Evolutionary conservation across 2,113 vertebrate species (phyloP), one percentile per base, ranked within the genome.

Genomic region (Hiodon tergisus): DNA sequence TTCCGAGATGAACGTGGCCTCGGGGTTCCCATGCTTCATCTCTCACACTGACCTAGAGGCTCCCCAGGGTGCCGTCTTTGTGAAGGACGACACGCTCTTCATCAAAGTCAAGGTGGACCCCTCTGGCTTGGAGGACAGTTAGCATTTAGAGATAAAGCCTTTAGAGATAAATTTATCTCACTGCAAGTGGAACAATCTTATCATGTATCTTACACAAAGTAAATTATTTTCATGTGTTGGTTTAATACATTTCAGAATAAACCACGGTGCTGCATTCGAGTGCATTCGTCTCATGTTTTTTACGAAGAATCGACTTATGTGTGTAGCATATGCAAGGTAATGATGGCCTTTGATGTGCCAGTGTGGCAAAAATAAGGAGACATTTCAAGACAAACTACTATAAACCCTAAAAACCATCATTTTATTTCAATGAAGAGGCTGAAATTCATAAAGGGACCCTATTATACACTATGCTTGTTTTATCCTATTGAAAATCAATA

Each of bases 91-190:
- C 76, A 95, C 92, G 0, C 82, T 95, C 52, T 95, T 95, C 76
- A 78, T 95, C 81, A 95, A 95, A 84, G 92, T 94, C 11, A 89
- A 90, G 0, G 94, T 95, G 79, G 94, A 95, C 79, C 85, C 93
- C 71, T 89, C 86, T 0, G 93, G 94, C 67, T 81, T 95, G 66
- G 94, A 94, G 46, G 93, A 94, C 63, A 46, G 93, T 67, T 95
- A 90, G 77, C 4, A 52, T 9, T 16, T 8, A 17, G 11, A 4
- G 1, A 50, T 9, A 47, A 47, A 67, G 69, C 55, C 52, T 3
- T 8, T 48, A 8, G 7, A 51, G 51, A 13, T 58, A 3, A 2
- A 4, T n/a, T 48, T 9, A 6, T 57, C n/a, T 47, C 8, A 52
- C 14, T 58, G 60, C 60, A 17, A 58, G 14, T 50, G 3, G 50